phyloP scores from a whole-genome alignment of 2,797 vertebrate genomes.

The Pogonophryne albipinna region DNA sequence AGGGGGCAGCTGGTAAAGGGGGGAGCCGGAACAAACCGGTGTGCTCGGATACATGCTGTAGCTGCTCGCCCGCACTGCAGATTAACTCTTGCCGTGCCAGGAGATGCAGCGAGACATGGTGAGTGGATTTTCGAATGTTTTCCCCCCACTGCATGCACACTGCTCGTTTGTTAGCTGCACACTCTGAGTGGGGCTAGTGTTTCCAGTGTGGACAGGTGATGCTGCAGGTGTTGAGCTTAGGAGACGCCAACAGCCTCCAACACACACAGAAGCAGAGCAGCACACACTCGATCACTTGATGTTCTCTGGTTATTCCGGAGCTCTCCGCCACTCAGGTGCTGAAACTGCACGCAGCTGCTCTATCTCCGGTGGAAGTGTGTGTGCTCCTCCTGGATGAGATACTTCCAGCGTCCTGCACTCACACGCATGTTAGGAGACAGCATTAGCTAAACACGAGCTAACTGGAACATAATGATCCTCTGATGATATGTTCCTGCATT shows the following conservation, averaged over 20 bases:
- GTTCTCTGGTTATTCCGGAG: conserved; percentile 46
- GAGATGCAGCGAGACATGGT: conserved; percentile 72
- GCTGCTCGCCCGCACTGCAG: conserved; percentile 89
- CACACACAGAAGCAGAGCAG: not conserved
- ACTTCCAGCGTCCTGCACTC: conserved; percentile 32
- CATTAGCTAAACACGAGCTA: conserved; percentile 19
- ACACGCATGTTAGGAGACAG: conserved; percentile 32
- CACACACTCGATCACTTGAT: conserved; percentile 26
- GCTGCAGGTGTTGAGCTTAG: conserved; percentile 55
- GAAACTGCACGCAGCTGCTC: conserved; percentile 57
- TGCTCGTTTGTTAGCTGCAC: conserved; percentile 4
- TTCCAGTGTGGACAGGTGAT: conserved; percentile 48
- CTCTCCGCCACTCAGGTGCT: conserved; percentile 73
- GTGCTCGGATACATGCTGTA: conserved; percentile 85
- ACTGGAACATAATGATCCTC: conserved; percentile 40
- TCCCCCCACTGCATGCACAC: not conserved
- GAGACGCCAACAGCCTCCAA: conserved; percentile 25
- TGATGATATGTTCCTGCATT: conserved; percentile 26
- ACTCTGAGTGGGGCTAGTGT: not conserved
- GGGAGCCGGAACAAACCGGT: conserved; percentile 86
- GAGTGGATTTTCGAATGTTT: conserved; percentile 64
- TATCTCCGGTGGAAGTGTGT: conserved; percentile 26
- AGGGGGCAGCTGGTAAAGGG: conserved; percentile 42
- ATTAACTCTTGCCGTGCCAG: conserved; percentile 84
- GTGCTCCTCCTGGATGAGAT: conserved; percentile 17